phyloP scores from a whole-genome alignment of 2,797 vertebrate genomes.

The Lateolabrax maculatus region DNA sequence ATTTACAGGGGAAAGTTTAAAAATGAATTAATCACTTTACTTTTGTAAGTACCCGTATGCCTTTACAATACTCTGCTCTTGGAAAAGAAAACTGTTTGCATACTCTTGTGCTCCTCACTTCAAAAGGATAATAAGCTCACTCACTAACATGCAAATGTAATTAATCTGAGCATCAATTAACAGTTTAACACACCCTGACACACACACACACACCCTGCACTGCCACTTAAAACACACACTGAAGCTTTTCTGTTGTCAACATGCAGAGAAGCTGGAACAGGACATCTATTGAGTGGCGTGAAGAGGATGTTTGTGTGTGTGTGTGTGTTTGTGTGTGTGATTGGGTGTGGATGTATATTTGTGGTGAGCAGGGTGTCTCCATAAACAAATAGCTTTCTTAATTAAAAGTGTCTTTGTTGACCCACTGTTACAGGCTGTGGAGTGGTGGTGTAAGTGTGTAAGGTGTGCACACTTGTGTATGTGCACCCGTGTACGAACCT shows the following conservation, averaged over 20 bases:
- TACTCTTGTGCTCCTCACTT: neutral
- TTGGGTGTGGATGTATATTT: constrained; percentile 38
- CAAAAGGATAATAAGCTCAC: neutral
- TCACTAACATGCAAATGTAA: neutral
- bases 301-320: neutral
- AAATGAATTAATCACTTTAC: neutral
- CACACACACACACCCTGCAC: constrained; percentile 1
- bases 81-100: neutral
- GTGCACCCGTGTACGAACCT: neutral
- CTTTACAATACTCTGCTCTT: too few species aligned
- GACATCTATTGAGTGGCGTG: constrained; percentile 8
- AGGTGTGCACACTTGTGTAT: neutral
- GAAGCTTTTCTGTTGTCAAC: constrained; percentile 15
- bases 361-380: constrained; percentile 2
- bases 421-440: constrained; percentile 14
- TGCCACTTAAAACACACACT: constrained; percentile 20
- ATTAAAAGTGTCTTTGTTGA: constrained; percentile 37
- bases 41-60: neutral
- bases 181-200: neutral
- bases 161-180: neutral
- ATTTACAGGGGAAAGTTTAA: neutral
- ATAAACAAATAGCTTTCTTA: constrained; percentile 24
- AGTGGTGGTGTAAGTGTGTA: neutral
- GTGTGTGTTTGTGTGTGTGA: constrained; percentile 5
- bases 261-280: constrained; percentile 24